phyloP scores from a whole-genome alignment of 2,888 invertebrate species.

The Aleiodes testaceus region DNA sequence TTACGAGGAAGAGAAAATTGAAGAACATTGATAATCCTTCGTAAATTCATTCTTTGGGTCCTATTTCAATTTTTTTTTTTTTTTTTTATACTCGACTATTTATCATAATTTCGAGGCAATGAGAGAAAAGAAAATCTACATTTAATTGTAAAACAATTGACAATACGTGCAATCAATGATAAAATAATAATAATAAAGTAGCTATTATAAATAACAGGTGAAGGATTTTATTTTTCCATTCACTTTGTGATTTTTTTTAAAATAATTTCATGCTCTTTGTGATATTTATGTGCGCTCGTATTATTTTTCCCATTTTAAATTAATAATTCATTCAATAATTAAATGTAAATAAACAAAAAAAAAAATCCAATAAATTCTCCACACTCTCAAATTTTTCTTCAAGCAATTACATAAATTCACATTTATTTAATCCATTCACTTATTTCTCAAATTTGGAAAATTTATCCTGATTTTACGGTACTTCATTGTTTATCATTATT shows the following conservation, averaged over 20 bases:
- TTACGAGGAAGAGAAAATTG: too few relatives aligned
- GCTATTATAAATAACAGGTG: slow-evolving; percentile 51
- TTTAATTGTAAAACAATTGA: not conserved
- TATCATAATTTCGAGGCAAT: too few relatives aligned
- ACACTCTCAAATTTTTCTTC: too few relatives aligned
- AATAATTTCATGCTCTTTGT: slow-evolving; percentile 30
- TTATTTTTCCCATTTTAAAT: slow-evolving; percentile 23
- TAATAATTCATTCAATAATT: not conserved
- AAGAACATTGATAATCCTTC: not conserved
- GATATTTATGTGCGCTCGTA: slow-evolving; percentile 28
- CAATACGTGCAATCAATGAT: slow-evolving; percentile 10
- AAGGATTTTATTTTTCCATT: slow-evolving; percentile 4
- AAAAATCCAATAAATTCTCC: too few relatives aligned
- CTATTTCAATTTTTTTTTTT: slow-evolving; percentile 28
- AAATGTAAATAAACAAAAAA: too few relatives aligned
- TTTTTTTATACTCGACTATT: too few relatives aligned
- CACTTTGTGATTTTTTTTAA: slow-evolving; percentile 29
- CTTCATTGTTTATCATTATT: not conserved
- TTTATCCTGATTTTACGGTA: too few relatives aligned
- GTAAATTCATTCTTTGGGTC: slow-evolving; percentile 33
- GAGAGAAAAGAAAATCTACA: not conserved
- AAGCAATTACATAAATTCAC: not conserved
- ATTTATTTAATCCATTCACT: not conserved
- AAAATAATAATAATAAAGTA: slow-evolving; percentile 33
- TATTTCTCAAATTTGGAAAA: not conserved